Base-by-base conservation (phyloP, 2,888 invertebrate genomes). In the Athripsodes cinereus region DNA sequence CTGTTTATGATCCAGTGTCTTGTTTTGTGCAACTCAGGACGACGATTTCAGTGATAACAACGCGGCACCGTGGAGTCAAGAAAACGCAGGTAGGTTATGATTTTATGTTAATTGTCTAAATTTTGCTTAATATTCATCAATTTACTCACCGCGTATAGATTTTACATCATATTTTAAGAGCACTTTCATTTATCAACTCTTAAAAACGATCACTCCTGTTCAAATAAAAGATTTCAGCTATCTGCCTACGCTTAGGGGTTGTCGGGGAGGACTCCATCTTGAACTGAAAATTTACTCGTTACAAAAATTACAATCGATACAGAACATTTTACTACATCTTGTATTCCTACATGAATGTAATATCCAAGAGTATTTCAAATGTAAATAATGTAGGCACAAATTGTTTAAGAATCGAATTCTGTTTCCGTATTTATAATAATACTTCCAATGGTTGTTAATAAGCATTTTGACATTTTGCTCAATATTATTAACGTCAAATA, bases 1-100 rank as follows among this genome's bases (percentile, higher is more conserved):
- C 40, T 40, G 19, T 49, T 26, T 46, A 54, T 55, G 48, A 47
- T 51, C 46, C 5, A 48, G 55, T 57, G 57, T 52, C 52, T 26
- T 46, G 57, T 60, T 54, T 34, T 47, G 13, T 55, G 51, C 16
- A 52, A 11, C 47, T 50, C 52, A 50, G 34, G 52, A 60, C 54
- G 31, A 54, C 59, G 53, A 21, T 22, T 52, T 53, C 58, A 52
- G 62, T 55, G 53, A 77, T 74, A 69, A 72, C 74, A 79, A 78
- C 75, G 74, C 79, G 76, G 78, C 79, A 79, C 76, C 79, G 79
- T 79, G 79, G 79, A 79, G 79, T 78, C 79, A 74, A 76, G 78
- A 77, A 79, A 79, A 79, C 75, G 79, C 76, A 79, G 79, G 79
- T 79, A 77, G 74, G 54, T 46, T 26, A 50, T 46, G 16, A 52